These are phyloP conservation scores for Chelon labrosus DNA, from an alignment of 2,797 vertebrate species.

Conservation along the genomic window DNA sequence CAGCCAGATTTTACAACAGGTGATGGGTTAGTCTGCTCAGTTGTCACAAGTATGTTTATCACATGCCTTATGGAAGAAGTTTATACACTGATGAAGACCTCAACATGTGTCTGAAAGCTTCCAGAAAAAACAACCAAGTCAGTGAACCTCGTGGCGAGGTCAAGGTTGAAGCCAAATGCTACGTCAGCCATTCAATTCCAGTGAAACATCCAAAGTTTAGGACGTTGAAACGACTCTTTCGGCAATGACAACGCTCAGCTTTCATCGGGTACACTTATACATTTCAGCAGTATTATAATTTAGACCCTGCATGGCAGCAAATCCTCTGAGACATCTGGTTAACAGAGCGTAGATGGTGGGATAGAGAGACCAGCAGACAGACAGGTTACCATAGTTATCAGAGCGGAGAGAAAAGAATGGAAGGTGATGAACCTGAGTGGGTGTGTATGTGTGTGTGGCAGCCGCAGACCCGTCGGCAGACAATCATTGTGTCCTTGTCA, in stretches of 20 bases:
- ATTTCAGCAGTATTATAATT: slow-evolving; percentile 61
- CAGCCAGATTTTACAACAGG: too few relatives aligned
- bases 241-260: slow-evolving; percentile 26
- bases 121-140: neutral
- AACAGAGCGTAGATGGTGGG: slow-evolving; percentile 64
- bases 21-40: too few relatives aligned
- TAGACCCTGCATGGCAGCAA: slow-evolving; percentile 45
- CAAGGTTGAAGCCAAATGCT: neutral
- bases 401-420: slow-evolving; percentile 70
- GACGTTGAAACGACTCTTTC: slow-evolving; percentile 14
- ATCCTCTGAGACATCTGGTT: slow-evolving; percentile 70
- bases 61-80: too few relatives aligned
- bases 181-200: neutral
- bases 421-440: slow-evolving; percentile 58
- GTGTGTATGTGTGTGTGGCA: slow-evolving; percentile 19
- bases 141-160: neutral
- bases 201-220: neutral
- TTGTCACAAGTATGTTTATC: too few relatives aligned
- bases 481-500: slow-evolving; percentile 70
- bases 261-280: slow-evolving; percentile 18
- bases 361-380: slow-evolving; percentile 55
- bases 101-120: too few relatives aligned
- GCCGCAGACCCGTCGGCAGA: slow-evolving; percentile 50
- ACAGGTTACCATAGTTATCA: slow-evolving; percentile 75
- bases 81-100: too few relatives aligned